phyloP scores from a whole-genome alignment of 1,140 invertebrate genomes.

The Amphibalanus amphitrite region DNA sequence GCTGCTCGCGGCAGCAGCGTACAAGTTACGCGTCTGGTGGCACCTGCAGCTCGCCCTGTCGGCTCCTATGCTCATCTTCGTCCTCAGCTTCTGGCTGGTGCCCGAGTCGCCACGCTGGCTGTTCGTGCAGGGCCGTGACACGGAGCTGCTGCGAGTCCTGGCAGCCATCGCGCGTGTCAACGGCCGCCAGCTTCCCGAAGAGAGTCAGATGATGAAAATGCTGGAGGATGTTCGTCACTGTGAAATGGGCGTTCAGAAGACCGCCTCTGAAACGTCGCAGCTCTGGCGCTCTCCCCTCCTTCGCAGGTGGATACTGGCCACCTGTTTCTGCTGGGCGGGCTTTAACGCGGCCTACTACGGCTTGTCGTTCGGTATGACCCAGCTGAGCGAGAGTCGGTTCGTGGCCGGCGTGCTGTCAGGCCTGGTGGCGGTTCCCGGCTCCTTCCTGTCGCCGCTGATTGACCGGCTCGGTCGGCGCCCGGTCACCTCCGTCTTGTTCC shows the following conservation, averaged over 20 bases:
- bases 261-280: no score
- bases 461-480: neutral
- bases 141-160: no score
- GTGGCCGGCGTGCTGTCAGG: neutral
- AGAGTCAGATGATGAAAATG: no score
- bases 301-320: no score
- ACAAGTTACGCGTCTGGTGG: no score
- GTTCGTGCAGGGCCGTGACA: constrained; percentile 20
- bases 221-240: no score
- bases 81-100: constrained; percentile 46
- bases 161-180: no score
- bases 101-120: constrained; percentile 33
- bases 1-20: no score
- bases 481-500: constrained; percentile 23
- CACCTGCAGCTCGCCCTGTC: constrained; percentile 50
- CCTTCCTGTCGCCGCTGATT: neutral
- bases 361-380: constrained; percentile 54
- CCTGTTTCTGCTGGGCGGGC: no score
- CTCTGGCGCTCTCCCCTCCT: no score
- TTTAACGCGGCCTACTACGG: constrained; percentile 48
- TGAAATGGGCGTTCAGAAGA: no score
- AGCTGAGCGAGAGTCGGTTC: constrained; percentile 26
- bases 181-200: no score
- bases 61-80: constrained; percentile 48
- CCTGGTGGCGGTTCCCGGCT: constrained; percentile 15